A percentile compares a stretch with the other conserved stretches of the same genome.
Conservation (phyloP, 2,113 vertebrate genomes). For the Vulpes vulpes region DNA sequence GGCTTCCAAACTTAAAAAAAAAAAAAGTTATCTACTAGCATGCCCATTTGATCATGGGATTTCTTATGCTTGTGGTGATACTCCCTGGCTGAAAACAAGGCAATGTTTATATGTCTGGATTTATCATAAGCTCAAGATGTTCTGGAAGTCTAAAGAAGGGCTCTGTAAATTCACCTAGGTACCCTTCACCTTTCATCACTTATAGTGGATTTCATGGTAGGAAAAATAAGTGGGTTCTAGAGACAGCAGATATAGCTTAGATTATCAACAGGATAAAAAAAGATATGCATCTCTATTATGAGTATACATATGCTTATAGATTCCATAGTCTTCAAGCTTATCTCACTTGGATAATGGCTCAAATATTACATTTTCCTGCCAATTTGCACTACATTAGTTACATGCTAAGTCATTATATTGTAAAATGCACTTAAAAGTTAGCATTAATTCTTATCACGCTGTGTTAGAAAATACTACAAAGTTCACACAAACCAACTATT, state of each 20-base stretch:
- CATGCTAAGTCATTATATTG: background rate
- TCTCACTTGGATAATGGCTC: background rate
- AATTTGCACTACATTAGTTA: background rate
- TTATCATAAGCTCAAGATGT: conserved; percentile 71
- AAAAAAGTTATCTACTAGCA: background rate
- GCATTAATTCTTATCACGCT: background rate
- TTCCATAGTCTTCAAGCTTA: background rate
- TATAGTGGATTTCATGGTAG: background rate
- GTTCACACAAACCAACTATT: background rate
- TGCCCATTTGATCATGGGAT: background rate
- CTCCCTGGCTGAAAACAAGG: background rate
- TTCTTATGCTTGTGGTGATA: background rate
- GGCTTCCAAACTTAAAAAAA: background rate
- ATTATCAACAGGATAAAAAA: conserved; percentile 68
- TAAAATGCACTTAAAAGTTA: conserved; percentile 36
- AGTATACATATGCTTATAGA: background rate
- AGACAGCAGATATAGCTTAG: conserved; percentile 35
- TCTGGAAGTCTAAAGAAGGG: conserved; percentile 72
- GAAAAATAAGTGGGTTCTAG: conserved; percentile 61
- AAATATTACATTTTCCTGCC: conserved; percentile 2
- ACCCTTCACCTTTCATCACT: conserved; percentile 77
- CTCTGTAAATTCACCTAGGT: conserved; percentile 79
- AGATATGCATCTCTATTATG: background rate
- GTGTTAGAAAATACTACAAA: background rate
- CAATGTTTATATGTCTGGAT: conserved; percentile 18